Base-by-base conservation (phyloP, 2,797 vertebrate genomes). In the Austrolebias charrua region DNA sequence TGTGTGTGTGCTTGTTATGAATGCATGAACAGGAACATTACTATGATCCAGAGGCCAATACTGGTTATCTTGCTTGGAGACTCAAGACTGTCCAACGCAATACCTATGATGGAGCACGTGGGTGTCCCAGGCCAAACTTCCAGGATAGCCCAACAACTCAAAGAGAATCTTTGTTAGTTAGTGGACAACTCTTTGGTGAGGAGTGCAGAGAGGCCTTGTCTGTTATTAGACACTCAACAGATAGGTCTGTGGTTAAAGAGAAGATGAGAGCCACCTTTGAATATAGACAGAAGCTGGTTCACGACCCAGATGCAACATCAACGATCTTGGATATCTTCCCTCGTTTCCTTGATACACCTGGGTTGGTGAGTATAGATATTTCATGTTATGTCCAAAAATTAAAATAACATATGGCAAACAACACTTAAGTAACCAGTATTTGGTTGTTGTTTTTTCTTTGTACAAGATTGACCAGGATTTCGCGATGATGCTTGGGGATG, bases 21-120 rank as follows among this genome's bases (percentile, higher is more conserved):
- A 31, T 69, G 20, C 7, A n/a, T 44, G 45, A 55, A 24, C 48
- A 73, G 60, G 72, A 71, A 59, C 73, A 61, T 45, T 61, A 62
- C 48, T 76, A 67, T 60, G 65, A 78, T 59, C 52, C 69, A 18
- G 3, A 49, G 20, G 14, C 43, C 4, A 79, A 73, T 35, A 71
- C 49, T 60, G 76, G 67, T 38, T 64, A 69, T 44, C 62, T 73
- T 62, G 46, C 62, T 8, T 76, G 61, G 55, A 58, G 55, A 19
- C 44, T 58, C 28, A 58, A 33, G 55, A 47, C 16, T 12, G 24
- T 57, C 5, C 60, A 52, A 43, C 12, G 24, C 15, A 58, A 58
- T 15, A 57, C 59, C 29, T 2, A 5, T 16, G 42, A 57, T 60
- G 55, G 43, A 2, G 2, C 5, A 14, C 42, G 24, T 45, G 24